These are phyloP conservation scores for Microcebus jonahi DNA, from an alignment of 2,113 vertebrate genomes.

Conservation along the genomic window DNA sequence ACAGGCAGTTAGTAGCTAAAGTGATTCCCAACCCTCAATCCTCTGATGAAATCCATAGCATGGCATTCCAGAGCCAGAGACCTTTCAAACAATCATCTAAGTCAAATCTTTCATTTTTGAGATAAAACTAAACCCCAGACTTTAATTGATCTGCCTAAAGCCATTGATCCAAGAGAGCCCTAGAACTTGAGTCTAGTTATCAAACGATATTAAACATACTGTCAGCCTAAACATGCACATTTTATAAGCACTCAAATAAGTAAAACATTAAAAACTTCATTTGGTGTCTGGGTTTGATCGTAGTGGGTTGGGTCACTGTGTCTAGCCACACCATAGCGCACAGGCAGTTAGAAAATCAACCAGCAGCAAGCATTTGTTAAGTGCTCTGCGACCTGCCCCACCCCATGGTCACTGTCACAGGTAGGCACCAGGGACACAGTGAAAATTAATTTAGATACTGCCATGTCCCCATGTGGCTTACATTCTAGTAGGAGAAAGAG, in stretches of 20 bases:
- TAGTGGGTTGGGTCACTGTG: background rate
- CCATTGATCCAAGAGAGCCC: background rate
- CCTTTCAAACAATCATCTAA: background rate
- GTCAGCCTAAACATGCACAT: background rate
- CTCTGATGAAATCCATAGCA: background rate
- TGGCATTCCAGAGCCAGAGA: background rate
- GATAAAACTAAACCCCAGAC: background rate
- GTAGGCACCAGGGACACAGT: background rate
- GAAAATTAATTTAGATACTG: background rate
- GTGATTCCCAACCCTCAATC: background rate
- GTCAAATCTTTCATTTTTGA: background rate
- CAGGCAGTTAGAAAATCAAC: background rate
- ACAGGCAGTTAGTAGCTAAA: background rate
- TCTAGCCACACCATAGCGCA: background rate
- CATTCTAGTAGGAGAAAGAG: background rate
- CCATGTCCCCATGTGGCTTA: background rate
- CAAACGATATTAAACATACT: slow-evolving; percentile 15
- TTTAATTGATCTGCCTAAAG: background rate
- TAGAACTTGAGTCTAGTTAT: background rate
- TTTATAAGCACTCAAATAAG: background rate
- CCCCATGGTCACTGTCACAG: background rate
- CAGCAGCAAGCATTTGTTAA: background rate
- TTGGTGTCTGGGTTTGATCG: background rate
- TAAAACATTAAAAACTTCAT: slow-evolving; percentile 6
- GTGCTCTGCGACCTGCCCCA: background rate